Evolutionary conservation across 2,797 vertebrate species (phyloP), one percentile per base, ranked within the genome.

Genomic region (Clarias fuscus): DNA sequence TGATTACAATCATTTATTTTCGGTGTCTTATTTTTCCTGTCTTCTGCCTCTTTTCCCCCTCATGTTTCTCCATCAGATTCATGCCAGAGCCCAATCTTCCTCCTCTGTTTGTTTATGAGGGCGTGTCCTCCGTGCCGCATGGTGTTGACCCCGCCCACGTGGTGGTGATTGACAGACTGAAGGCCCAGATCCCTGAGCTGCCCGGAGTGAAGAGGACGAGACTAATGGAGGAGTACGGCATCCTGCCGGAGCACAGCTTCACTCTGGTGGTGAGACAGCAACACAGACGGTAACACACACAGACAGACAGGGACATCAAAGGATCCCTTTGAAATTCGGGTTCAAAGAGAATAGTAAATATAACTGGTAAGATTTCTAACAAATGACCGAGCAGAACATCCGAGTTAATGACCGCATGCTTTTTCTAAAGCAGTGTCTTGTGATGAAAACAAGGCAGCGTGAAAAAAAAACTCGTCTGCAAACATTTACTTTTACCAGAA

Each of bases 61-160:
- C 14, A 1, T 27, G 1, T 71, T 14, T 24, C 58, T 67, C 7
- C 11, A 17, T 67, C 75, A 99, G 98, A 92, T 99, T 99, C 82
- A 99, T 99, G 97, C 98, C 98, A 0, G 98, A 99, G 91, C 98
- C 98, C 89, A 99, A 99, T 93, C 96, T 99, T 91, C 98, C 98
- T 20, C 97, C 98, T 56, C 91, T 99, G 91, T 93, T 97, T 81
- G 95, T 99, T 82, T 97, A 97, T 0, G 96, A 97, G 88, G 81
- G 94, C 7, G 90, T 93, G 71, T 93, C 96, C 83, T 96, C 96
- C 2, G 85, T 94, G 87, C 97, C 97, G 22, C 13, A 91, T 80
- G 93, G 94, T 56, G 20, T 90, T 56, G 95, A 95, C 88, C 88
- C 93, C 1, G 88, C 94, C 90, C 96, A 97, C 92, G 95, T 95